These are phyloP conservation scores for Penaeus vannamei DNA, from an alignment of 1,140 invertebrate genomes.

Conservation along the genomic window DNA sequence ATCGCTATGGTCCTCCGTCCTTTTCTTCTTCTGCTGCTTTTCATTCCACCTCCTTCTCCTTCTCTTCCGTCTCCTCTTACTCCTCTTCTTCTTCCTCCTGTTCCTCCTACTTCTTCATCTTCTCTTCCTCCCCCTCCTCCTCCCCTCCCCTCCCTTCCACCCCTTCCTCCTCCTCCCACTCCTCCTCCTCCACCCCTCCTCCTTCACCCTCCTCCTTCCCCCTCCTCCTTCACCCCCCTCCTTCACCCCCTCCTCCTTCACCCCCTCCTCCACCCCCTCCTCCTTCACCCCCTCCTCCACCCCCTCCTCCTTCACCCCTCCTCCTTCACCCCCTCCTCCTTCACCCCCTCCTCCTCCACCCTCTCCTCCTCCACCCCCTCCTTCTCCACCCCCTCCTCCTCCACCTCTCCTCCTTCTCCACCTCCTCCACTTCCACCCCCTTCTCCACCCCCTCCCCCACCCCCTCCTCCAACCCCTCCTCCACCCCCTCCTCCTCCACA, in stretches of 20 bases:
- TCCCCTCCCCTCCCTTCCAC: not conserved
- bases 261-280: not conserved
- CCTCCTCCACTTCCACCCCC: too few species aligned
- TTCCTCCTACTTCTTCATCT: not conserved
- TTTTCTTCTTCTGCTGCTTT: not conserved
- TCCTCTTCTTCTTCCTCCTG: not conserved
- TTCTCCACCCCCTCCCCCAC: too few species aligned
- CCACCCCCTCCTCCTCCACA: too few species aligned
- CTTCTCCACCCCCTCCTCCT: too few species aligned
- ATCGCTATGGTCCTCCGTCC: not conserved
- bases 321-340: not conserved
- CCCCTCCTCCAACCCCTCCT: too few species aligned
- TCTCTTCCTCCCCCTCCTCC: not conserved
- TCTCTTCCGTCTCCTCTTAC: not conserved
- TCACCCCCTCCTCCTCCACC: not conserved
- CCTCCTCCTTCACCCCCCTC: not conserved
- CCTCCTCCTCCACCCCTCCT: not conserved
- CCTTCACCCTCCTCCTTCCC: not conserved
- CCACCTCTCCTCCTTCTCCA: too few species aligned
- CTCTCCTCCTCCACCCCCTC: too few species aligned
- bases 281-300: too few species aligned
- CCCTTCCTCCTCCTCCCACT: not conserved
- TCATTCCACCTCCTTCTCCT: not conserved
- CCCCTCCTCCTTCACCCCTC: too few species aligned
- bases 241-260: not conserved